phyloP scores from a whole-genome alignment of 2,888 invertebrate genomes.

The Ophion costatus region DNA sequence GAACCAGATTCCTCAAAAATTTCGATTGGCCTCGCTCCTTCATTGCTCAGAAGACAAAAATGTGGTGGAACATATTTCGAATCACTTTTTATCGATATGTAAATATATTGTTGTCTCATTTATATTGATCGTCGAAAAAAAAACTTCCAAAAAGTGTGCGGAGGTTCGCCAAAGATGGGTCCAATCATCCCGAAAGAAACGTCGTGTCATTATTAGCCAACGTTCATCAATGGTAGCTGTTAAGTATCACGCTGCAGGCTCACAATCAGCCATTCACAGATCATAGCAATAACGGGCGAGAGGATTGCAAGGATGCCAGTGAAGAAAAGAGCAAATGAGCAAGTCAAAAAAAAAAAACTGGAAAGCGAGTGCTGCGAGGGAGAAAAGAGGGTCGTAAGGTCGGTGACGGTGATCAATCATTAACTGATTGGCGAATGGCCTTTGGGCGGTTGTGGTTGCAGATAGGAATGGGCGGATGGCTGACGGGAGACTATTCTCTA shows the following conservation, averaged over 20 bases:
- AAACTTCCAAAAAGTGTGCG: neutral
- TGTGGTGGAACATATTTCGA: neutral
- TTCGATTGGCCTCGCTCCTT: neutral
- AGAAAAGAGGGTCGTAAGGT: constrained; percentile 31
- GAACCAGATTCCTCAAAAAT: neutral
- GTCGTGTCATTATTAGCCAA: constrained; percentile 6
- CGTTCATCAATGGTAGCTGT: neutral
- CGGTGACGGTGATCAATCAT: constrained; percentile 73
- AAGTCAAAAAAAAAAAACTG: neutral
- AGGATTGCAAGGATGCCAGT: neutral
- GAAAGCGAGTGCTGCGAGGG: neutral
- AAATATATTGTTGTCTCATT: neutral
- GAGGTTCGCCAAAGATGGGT: neutral
- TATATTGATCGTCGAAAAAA: neutral
- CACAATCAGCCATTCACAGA: constrained; percentile 1
- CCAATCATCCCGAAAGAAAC: constrained; percentile 1
- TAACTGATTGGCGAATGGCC: constrained; percentile 78
- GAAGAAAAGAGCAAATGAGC: neutral
- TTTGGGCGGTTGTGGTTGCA: constrained; percentile 86
- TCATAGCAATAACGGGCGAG: neutral
- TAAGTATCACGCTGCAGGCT: constrained; percentile 8
- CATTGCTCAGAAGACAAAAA: neutral
- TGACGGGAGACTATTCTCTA: constrained; percentile 97
- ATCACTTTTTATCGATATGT: neutral
- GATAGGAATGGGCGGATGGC: constrained; percentile 96